phyloP scores from a whole-genome alignment of 1,140 invertebrate genomes.

The Drosophila melanogaster region DNA sequence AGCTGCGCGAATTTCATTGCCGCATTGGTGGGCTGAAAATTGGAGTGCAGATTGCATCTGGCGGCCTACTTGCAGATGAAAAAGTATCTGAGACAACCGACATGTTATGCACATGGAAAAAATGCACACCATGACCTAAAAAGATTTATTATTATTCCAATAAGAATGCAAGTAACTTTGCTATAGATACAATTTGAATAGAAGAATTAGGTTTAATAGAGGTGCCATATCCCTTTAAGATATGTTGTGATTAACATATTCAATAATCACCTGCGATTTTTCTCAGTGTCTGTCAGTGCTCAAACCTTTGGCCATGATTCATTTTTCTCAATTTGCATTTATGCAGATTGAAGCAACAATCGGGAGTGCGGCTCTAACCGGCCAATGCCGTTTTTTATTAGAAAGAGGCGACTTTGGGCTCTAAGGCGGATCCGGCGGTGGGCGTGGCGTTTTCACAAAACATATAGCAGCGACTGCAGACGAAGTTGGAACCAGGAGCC shows the following conservation, averaged over 20 bases:
- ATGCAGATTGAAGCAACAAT: constrained; percentile 63
- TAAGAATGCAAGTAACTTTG: no score
- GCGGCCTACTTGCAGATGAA: background rate
- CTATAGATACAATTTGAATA: no score
- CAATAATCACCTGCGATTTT: background rate
- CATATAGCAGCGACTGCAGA: constrained; percentile 7
- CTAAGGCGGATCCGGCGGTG: constrained; percentile 4
- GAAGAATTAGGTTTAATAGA: no score
- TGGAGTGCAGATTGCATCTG: constrained; percentile 13
- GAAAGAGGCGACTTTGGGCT: background rate
- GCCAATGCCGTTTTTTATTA: constrained; percentile 21
- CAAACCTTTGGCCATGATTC: constrained; percentile 32
- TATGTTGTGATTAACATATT: no score
- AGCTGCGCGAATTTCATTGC: constrained; percentile 13
- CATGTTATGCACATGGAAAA: constrained; percentile 1
- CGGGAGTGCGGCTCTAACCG: constrained; percentile 34
- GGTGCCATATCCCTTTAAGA: no score
- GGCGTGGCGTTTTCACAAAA: constrained; percentile 39
- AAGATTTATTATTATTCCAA: background rate
- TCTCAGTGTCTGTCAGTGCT: background rate
- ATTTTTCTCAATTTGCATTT: constrained; percentile 60
- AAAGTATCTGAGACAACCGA: constrained; percentile 1
- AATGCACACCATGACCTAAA: background rate
- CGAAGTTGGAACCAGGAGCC: constrained; percentile 35
- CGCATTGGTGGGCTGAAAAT: background rate